Evolutionary conservation across 1,140 invertebrate genomes (phyloP), one percentile per base, ranked within the genome.

Genomic region (Drosophila arawakana): DNA sequence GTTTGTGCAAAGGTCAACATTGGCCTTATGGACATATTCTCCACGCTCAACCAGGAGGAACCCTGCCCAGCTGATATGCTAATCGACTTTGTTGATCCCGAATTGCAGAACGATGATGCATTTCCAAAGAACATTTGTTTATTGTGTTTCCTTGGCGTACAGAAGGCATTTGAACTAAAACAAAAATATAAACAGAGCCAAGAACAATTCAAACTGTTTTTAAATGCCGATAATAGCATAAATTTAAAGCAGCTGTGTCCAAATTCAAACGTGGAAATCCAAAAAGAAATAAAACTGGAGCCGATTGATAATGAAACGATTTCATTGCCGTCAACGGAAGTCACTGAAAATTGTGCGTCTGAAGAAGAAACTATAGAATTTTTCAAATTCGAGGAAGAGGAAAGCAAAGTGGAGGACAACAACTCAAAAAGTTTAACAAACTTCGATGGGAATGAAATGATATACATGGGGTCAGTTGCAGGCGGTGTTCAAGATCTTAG

Each of bases 21-120:
- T n/a, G 39, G 15, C 6, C 35, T 65, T 7, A 21, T 71, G 13
- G 52, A 65, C 15, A 65, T 71, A 34, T 71, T 65, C 35, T 35
- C 25, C 11, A 41, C 13, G 44, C 60, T 25, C 30, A 55, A 50
- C 13, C n/a, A 41, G n/a, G 44, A 68, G 8, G 54, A 55, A 50
- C 50, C 47, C 57, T 59, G 73, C 21, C 41, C 54, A 7, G 59
- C 59, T 10, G 59, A 70, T 0, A 70, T 70, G 68, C 49, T 70
- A 0, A 62, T 35, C 39, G 67, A 70, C 37, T 70, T 58, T 41
- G 50, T 62, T 9, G 47, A 54, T 39, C 52, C 47, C 1, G 9
- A 44, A 3, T 15, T 62, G 3, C 39, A 15, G 1, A 30, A 9
- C 9, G 49, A 70, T 30, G 67, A 70, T 55, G 41, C 49, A n/a